These are phyloP conservation scores for Chorisops tibialis DNA, from an alignment of 2,888 invertebrate species.

Conservation along the genomic window DNA sequence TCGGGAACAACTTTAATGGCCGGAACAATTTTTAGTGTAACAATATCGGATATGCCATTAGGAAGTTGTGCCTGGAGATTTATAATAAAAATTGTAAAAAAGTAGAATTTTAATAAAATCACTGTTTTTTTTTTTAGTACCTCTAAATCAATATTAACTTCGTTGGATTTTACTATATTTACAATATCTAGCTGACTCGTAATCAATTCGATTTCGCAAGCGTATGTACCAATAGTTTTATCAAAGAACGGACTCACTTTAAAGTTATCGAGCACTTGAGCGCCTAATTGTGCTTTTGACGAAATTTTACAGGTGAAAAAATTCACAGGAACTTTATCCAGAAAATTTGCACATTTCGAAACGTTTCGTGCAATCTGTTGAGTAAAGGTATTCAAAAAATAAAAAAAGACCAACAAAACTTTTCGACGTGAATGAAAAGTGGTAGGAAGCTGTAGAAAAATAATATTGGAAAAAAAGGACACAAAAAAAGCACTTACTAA, in stretches of 20 bases:
- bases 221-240: conserved; percentile 43
- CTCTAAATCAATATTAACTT: conserved; percentile 48
- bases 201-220: conserved; percentile 45
- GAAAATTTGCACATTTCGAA: conserved; percentile 44
- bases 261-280: conserved; percentile 44
- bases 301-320: conserved; percentile 46
- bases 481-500: conserved; percentile 40
- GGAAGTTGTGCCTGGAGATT: conserved; percentile 43
- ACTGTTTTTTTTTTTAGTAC: conserved; percentile 37
- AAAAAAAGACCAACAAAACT: not conserved
- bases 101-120: not conserved
- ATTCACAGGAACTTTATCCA: conserved; percentile 43
- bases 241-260: conserved; percentile 46
- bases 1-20: conserved; percentile 47
- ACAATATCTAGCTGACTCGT: conserved; percentile 45
- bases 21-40: conserved; percentile 48
- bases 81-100: conserved; percentile 17
- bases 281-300: conserved; percentile 43
- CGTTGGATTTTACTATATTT: conserved; percentile 45
- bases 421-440: conserved; percentile 12
- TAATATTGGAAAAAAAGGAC: not conserved
- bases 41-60: conserved; percentile 45
- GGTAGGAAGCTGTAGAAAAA: not conserved
- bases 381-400: conserved; percentile 15
- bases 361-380: conserved; percentile 47